Conservation (phyloP, 2,113 vertebrate genomes). For the Micronisus gabar region DNA sequence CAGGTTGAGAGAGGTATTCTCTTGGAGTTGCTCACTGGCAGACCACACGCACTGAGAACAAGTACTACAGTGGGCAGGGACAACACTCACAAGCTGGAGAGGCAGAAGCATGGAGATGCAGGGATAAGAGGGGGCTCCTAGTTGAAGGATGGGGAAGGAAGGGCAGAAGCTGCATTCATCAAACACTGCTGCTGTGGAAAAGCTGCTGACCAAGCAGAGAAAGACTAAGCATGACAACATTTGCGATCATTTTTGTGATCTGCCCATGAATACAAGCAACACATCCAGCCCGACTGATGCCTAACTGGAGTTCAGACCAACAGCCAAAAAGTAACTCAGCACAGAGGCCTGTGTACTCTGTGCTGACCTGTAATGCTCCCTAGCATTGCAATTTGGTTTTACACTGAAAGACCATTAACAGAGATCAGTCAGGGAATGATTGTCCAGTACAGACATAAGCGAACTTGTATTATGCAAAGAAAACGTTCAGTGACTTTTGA, state of each 20-base stretch:
- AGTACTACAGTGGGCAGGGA: background rate
- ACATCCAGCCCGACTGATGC: background rate
- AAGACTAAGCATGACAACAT: background rate
- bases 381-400: background rate
- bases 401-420: background rate
- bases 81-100: background rate
- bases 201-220: background rate
- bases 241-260: background rate
- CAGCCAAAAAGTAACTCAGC: background rate
- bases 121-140: background rate
- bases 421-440: background rate
- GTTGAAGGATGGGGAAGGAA: background rate
- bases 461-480: background rate
- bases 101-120: background rate
- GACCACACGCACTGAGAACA: background rate
- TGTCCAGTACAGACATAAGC: background rate
- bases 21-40: background rate
- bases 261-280: background rate
- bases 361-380: background rate
- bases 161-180: background rate
- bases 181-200: background rate
- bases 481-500: background rate
- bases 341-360: background rate
- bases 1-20: background rate
- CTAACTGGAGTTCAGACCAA: background rate